Base-by-base conservation (phyloP, 1,140 invertebrate genomes). In the Acromyrmex heyeri region DNA sequence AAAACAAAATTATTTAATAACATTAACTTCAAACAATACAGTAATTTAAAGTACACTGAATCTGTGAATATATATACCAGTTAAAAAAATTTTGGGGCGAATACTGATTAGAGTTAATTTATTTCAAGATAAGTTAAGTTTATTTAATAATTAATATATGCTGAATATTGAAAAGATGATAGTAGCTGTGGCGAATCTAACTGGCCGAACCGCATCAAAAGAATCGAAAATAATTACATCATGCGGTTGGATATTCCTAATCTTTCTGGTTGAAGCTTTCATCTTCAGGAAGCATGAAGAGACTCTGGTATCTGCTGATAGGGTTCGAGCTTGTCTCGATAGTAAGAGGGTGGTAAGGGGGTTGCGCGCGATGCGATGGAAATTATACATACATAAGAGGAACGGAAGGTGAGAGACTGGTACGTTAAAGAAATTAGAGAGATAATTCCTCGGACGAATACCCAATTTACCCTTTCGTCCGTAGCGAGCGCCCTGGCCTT, bases 381-480 rank as follows among this genome's bases (percentile, higher is more conserved):
- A 91, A 91, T 91, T 91, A 88, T 88, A 89, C 86, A 85, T 87
- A 91, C 85, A 91, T 91, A 91, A 91, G 90, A 89, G 90, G 64
- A 91, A 72, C 67, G 83, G 85, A 88, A 91, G 90, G 87, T 87
- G 90, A 89, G 90, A 87, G 90, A 90, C 90, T 81, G 85, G 85
- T 85, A 90, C 92, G 93, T 93, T 95, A 95, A 95, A 95, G 94
- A 95, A 95, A 95, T 95, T 95, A 95, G 94, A 95, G 94, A 93
- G 94, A 95, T 95, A 95, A 95, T 95, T 95, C 93, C 94, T 95
- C 89, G 93, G 94, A 95, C 94, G 94, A 95, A 95, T 95, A 95
- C 93, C 94, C 93, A 95, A 95, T 95, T 95, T 95, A 95, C 93
- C 94, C 94, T 94, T 95, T 95, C 93, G 91, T 91, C 82, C 87